Base-by-base conservation (phyloP, 2,797 vertebrate species). In the Anomalospiza imberbis region DNA sequence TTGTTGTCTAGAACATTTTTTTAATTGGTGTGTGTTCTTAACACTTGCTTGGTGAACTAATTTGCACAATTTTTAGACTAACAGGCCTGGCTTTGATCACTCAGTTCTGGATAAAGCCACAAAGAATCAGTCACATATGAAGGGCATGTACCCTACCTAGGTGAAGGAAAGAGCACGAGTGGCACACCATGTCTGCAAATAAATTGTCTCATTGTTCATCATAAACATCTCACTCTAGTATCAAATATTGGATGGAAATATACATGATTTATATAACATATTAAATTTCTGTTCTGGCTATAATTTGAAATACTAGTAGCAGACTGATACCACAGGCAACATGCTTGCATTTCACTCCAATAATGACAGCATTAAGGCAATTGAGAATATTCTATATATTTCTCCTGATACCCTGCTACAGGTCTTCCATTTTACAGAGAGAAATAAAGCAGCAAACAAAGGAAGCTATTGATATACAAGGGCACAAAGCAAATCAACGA, bases 131-230 rank as follows among this genome's bases (percentile, higher is more conserved):
- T 51, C 42, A n/a, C 22, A 26, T 5, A 55, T 10, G 29, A 36
- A 71, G 29, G 36, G 7, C 53, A 29, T 0, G 9, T 20, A 42
- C 19, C 11, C 45, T 9, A 11, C 7, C 28, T 4, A 42, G 10
- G 6, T 51, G 22, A 13, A 9, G 24, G 45, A 71, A 36, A 57
- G 38, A 58, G 17, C 36, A 87, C 2, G 1, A 75, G 34, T 4
- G 1, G 21, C 1, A 5, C n/a, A 55, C 7, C 11, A 40, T 0
- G 0, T 18, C 31, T 63, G 40, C 66, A 89, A 84, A 86, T 16
- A 73, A 81, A 65, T 12, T 50, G 22, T 18, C 60, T 17, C 67
- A 85, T 66, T 40, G 40, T 28, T 63, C 48, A 60, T 67, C 1
- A 4, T 29, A 67, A 78, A 68, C 21, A 61, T 53, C 17, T 38